Evolutionary conservation across 1,140 invertebrate species (phyloP).

Genomic region (Polypedilum vanderplanki): DNA sequence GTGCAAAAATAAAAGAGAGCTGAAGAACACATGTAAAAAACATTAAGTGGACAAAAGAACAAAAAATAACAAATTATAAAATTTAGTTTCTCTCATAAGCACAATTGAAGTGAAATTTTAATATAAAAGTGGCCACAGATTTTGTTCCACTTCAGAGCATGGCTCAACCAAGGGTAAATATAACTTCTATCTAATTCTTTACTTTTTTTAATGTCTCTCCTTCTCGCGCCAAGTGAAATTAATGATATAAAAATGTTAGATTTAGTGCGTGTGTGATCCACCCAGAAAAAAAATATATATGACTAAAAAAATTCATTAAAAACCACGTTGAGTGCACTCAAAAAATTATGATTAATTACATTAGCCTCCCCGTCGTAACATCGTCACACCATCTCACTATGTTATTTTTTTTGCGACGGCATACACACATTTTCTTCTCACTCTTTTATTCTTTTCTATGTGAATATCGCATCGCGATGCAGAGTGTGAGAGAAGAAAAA

Average conservation of each 20-base stretch:
- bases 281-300: conserved; percentile 1
- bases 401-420: not conserved
- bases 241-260: conserved; percentile 9
- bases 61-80: conserved; percentile 1
- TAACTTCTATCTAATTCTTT: not conserved
- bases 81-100: not conserved
- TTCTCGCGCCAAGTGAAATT: not conserved
- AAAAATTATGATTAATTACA: conserved; percentile 15
- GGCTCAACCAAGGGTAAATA: conserved; percentile 28
- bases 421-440: conserved; percentile 2
- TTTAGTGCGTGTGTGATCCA: conserved; percentile 26
- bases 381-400: not conserved
- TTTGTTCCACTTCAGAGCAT: conserved; percentile 16
- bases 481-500: too few relatives aligned
- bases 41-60: not conserved
- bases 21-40: not conserved
- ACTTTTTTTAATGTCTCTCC: not conserved
- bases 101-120: conserved; percentile 21
- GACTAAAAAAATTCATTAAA: not conserved
- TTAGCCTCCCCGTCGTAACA: conserved; percentile 2
- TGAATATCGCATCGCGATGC: too few relatives aligned
- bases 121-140: conserved; percentile 28
- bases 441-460: not conserved
- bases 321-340: not conserved
- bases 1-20: conserved; percentile 1